phyloP scores from a whole-genome alignment of 2,797 vertebrate species.

The Spea hammondii region DNA sequence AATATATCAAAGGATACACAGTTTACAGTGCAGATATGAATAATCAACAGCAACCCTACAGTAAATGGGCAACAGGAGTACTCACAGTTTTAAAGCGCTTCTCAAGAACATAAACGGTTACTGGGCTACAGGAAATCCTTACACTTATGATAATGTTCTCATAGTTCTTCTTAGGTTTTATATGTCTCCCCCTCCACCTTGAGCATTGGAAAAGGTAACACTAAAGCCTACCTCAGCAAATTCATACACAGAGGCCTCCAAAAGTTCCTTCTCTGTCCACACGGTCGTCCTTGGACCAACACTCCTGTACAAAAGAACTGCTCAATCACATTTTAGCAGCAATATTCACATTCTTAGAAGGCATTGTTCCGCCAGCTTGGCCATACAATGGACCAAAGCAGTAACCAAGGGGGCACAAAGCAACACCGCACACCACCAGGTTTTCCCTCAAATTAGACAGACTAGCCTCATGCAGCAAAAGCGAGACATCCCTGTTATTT shows the following conservation, averaged over 20 bases:
- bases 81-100: no score
- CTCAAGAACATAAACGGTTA: no score
- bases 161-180: not conserved
- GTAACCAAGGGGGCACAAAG: no score
- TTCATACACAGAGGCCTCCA: constrained; percentile 87
- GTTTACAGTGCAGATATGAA: not conserved
- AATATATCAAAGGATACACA: not conserved
- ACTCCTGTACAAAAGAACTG: constrained; percentile 64
- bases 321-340: not conserved
- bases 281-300: constrained; percentile 89
- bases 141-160: no score
- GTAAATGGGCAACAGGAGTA: not conserved
- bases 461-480: no score
- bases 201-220: not conserved
- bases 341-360: no score
- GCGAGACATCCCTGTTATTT: no score
- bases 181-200: not conserved
- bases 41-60: not conserved
- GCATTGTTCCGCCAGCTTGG: no score
- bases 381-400: no score
- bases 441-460: no score
- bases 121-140: no score
- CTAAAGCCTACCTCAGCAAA: constrained; percentile 84
- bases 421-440: no score
- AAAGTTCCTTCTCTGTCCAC: constrained; percentile 92